Evolutionary conservation across 2,797 vertebrate genomes (phyloP).

Genomic region (Hippopotamyrus pictus): DNA sequence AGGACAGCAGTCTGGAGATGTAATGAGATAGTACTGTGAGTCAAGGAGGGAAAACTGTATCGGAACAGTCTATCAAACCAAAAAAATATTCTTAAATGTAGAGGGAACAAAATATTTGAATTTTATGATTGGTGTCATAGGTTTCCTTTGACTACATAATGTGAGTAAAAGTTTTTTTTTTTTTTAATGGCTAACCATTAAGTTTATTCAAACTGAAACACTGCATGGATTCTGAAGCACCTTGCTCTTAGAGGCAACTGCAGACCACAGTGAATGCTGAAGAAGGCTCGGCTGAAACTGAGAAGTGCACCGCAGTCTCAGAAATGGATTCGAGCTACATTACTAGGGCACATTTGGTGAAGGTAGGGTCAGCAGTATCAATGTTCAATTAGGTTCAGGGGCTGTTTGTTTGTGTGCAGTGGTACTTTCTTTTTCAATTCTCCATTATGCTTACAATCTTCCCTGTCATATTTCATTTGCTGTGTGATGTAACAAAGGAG

Average conservation of each 20-base stretch:
- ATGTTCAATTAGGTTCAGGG: slow-evolving; percentile 44
- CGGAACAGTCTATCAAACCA: not conserved
- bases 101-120: slow-evolving; percentile 7
- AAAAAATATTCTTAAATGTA: not conserved
- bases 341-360: slow-evolving; percentile 21
- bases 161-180: not conserved
- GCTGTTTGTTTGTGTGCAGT: slow-evolving; percentile 46
- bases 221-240: not conserved
- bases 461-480: slow-evolving; percentile 65
- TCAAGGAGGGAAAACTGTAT: slow-evolving; percentile 16
- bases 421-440: slow-evolving; percentile 41
- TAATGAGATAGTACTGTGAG: slow-evolving; percentile 29
- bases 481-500: slow-evolving; percentile 31
- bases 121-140: slow-evolving; percentile 12
- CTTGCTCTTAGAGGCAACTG: not conserved
- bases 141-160: slow-evolving; percentile 13
- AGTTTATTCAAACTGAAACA: not conserved
- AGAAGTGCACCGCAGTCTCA: not conserved
- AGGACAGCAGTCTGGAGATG: slow-evolving; percentile 33
- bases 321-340: slow-evolving; percentile 17
- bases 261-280: not conserved
- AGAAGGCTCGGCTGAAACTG: not conserved
- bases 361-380: slow-evolving; percentile 37
- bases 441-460: slow-evolving; percentile 62
- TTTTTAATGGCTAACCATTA: slow-evolving; percentile 11